phyloP scores from a whole-genome alignment of 2,888 invertebrate genomes.

The Pristionchus entomophagus region DNA sequence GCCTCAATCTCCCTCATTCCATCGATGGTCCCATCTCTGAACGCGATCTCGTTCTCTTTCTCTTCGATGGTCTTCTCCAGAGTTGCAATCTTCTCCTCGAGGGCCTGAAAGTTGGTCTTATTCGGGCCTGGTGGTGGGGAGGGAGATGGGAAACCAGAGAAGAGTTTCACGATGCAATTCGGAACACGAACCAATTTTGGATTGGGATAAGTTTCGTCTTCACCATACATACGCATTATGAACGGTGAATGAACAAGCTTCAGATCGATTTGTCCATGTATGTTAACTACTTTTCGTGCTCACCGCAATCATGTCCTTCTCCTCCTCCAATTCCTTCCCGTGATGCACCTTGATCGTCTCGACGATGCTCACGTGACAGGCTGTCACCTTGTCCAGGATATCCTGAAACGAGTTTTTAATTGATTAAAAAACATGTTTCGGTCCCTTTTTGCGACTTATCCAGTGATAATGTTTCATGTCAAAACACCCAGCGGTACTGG shows the following conservation, averaged over 20 bases:
- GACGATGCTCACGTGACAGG: neutral
- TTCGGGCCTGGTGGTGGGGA: no score
- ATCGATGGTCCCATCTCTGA: constrained; percentile 3
- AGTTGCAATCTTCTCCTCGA: constrained; percentile 24
- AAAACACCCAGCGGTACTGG: no score
- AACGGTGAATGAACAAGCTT: no score
- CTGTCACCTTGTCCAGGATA: neutral
- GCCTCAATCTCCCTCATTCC: neutral
- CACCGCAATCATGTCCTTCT: constrained; percentile 47
- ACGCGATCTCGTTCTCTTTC: neutral
- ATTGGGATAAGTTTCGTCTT: no score
- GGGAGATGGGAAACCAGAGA: no score
- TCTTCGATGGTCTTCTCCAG: constrained; percentile 14
- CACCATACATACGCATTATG: no score
- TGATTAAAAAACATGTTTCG: neutral
- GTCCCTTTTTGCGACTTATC: no score
- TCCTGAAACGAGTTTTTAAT: neutral
- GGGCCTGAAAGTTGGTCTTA: neutral
- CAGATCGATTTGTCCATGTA: neutral
- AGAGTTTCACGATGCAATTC: no score
- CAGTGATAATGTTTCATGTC: no score
- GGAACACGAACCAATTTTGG: no score
- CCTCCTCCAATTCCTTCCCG: constrained; percentile 17
- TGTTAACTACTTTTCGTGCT: neutral
- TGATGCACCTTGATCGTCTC: constrained; percentile 35